Conservation (phyloP, 2,888 invertebrate species). For the Pecten maximus region DNA sequence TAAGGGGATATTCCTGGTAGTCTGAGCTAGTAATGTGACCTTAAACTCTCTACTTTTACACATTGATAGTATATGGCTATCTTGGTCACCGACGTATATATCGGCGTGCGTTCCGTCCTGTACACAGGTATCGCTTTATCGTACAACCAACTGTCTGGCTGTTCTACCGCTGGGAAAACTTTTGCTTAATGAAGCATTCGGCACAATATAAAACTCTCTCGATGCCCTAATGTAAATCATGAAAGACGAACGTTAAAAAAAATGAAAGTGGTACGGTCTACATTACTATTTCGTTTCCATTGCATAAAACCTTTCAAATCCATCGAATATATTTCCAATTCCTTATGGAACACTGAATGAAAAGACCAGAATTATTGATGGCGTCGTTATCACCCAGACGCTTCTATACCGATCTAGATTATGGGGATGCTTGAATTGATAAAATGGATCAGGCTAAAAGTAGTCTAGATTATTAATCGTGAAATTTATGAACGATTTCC, state of each 20-base stretch:
- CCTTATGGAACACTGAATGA: background rate
- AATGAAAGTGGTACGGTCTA: background rate
- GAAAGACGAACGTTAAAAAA: background rate
- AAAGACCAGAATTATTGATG: background rate
- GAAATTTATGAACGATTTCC: background rate
- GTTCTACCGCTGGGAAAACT: background rate
- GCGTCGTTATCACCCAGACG: slow-evolving; percentile 8
- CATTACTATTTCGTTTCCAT: background rate
- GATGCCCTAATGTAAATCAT: background rate
- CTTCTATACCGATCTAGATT: background rate
- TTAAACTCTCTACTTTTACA: too few relatives aligned
- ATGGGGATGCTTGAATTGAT: background rate
- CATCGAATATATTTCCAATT: background rate
- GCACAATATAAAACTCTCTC: background rate
- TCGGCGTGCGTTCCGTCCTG: background rate
- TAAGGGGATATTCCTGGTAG: too few relatives aligned
- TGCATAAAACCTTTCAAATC: slow-evolving; percentile 12
- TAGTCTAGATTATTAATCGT: background rate
- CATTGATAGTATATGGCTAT: too few relatives aligned
- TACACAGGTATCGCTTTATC: background rate
- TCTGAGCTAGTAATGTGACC: too few relatives aligned
- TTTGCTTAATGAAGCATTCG: background rate
- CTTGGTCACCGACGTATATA: background rate
- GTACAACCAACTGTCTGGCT: background rate
- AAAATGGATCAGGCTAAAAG: background rate